Evolutionary conservation across 2,888 invertebrate genomes (phyloP).

Genomic region (Lucinisca nassula): DNA sequence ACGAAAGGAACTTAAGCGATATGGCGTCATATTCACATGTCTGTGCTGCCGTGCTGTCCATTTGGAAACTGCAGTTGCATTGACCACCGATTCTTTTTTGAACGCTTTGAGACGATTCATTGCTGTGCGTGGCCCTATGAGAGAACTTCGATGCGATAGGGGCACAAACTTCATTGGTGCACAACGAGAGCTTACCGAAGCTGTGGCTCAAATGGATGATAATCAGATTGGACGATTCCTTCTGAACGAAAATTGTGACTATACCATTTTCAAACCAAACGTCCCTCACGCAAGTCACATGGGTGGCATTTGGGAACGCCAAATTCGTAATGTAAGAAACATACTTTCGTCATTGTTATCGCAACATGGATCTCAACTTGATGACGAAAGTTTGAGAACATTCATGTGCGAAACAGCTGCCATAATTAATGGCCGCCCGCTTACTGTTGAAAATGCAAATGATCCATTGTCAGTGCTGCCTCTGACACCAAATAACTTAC

Average conservation of each 20-base stretch:
- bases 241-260: conserved; percentile 10
- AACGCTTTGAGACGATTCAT: conserved; percentile 51
- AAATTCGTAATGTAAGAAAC: conserved; percentile 68
- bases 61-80: background rate
- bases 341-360: conserved; percentile 60
- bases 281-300: conserved; percentile 73
- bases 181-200: conserved; percentile 36
- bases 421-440: conserved; percentile 42
- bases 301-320: conserved; percentile 76
- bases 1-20: no score
- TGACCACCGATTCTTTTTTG: conserved; percentile 53
- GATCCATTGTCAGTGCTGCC: conserved; percentile 25
- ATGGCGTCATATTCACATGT: no score
- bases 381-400: conserved; percentile 58
- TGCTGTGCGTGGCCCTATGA: conserved; percentile 36
- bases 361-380: conserved; percentile 18
- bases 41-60: no score
- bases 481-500: conserved; percentile 29
- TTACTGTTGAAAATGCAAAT: conserved; percentile 33
- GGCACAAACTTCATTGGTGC: conserved; percentile 66
- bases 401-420: conserved; percentile 54
- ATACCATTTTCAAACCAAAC: conserved; percentile 61
- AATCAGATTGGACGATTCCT: conserved; percentile 29
- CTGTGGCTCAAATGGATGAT: background rate
- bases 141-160: conserved; percentile 55